Percentiles rank a stretch among this genome's conserved stretches.
Evolutionary conservation across 37 sponge, comb jelly and placozoan genomes (phyloP).

Genomic region (Agelas oroides): DNA sequence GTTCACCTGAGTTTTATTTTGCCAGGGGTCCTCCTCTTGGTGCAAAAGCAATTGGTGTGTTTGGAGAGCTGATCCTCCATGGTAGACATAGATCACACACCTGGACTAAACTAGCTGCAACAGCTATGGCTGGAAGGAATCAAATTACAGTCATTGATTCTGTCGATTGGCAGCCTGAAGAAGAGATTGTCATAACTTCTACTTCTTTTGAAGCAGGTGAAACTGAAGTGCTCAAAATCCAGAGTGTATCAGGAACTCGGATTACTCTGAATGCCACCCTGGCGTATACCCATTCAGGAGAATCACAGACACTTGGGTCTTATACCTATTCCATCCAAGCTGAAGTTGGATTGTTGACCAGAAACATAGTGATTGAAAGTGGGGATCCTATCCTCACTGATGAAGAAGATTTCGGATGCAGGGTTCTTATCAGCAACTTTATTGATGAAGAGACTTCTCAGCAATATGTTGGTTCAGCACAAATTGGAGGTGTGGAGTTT

Average conservation of each 20-base stretch:
- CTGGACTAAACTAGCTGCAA: conserved; percentile 66
- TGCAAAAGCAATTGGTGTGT: conserved; percentile 86
- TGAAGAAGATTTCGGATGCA: conserved; percentile 75
- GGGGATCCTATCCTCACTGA: conserved; percentile 53
- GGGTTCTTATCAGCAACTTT: conserved; percentile 66
- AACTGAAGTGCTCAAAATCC: conserved; percentile 72
- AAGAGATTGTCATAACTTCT: conserved; percentile 85
- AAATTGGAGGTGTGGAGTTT: conserved; percentile 86
- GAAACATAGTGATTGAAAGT: conserved; percentile 78
- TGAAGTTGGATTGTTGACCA: conserved; percentile 87
- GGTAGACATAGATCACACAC: conserved; percentile 13
- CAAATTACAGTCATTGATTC: conserved; percentile 25
- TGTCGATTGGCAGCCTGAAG: conserved; percentile 78
- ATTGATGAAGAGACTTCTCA: conserved; percentile 1
- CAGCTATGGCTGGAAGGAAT: conserved; percentile 35
- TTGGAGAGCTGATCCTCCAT: conserved; percentile 80
- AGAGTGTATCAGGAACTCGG: conserved; percentile 23
- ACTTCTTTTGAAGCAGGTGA: conserved; percentile 81
- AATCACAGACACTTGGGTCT: conserved; percentile 4
- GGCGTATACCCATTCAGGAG: conserved; percentile 49
- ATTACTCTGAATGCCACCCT: conserved; percentile 46
- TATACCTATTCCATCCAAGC: conserved; percentile 51
- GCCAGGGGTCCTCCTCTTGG: conserved; percentile 59
- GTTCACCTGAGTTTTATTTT: conserved; percentile 53
- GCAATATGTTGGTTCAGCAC: conserved; percentile 60